These are phyloP conservation scores for Papilio demoleus DNA, from an alignment of 2,888 invertebrate genomes.

Conservation along the genomic window DNA sequence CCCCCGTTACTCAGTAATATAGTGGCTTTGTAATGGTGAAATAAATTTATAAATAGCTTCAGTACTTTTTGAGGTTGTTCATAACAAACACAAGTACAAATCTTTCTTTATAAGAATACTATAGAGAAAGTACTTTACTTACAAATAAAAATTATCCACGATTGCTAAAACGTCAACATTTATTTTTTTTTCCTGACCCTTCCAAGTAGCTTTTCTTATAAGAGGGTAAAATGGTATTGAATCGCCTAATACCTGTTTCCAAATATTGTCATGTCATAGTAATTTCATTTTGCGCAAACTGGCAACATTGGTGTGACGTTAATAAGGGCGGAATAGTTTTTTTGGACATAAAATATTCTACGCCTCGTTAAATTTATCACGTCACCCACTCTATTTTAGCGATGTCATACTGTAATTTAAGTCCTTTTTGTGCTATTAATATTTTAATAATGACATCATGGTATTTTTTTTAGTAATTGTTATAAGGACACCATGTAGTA, in stretches of 20 bases:
- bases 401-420: conserved; percentile 20
- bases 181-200: conserved; percentile 6
- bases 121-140: background rate
- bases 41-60: too few relatives aligned
- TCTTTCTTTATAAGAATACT: too few relatives aligned
- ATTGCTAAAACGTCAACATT: conserved; percentile 22
- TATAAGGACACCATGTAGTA: too few relatives aligned
- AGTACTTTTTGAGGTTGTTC: too few relatives aligned
- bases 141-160: background rate
- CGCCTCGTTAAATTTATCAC: conserved; percentile 37
- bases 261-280: conserved; percentile 58
- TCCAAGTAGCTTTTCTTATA: too few relatives aligned
- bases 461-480: too few relatives aligned
- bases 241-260: conserved; percentile 43
- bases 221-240: too few relatives aligned
- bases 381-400: conserved; percentile 26
- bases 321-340: conserved; percentile 34
- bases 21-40: too few relatives aligned
- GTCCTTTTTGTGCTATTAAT: conserved; percentile 16
- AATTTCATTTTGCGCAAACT: conserved; percentile 57
- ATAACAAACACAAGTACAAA: too few relatives aligned
- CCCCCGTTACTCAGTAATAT: too few relatives aligned
- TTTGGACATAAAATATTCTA: conserved; percentile 31
- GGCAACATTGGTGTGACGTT: conserved; percentile 41
- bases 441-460: too few relatives aligned